Evolutionary conservation across 2,797 vertebrate genomes (phyloP), one percentile per base, ranked within the genome.

Genomic region (Oceanodroma leucorhoa): DNA sequence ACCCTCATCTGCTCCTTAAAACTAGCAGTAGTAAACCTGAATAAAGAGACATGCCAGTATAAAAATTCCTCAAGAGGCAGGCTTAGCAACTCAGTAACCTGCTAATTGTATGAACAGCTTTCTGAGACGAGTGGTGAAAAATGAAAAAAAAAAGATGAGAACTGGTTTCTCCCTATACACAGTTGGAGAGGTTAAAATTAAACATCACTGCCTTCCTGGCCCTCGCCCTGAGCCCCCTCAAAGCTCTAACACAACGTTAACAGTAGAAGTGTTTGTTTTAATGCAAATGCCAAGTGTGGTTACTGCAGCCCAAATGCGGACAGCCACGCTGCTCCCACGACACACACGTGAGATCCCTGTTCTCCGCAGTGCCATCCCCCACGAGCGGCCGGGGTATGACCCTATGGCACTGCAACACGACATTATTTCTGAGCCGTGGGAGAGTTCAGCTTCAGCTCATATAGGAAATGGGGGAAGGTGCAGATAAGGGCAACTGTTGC

Each of bases 401-500:
- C 32, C 27, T 1, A 19, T 3, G 36, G 55, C 51, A 46, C 32
- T 7, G 18, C 41, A 18, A 46, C 22, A 7, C 1, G 0, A 23
- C 11, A 3, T 22, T 5, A 8, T 6, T 67, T 30, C 53, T 53
- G 5, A 85, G 62, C 65, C 22, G 4, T 13, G 65, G 73, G 75
- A 92, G 71, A 48, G 54, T 34, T 55, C 1, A 0, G 58, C 38
- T 72, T 46, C 62, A 15, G 83, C 26, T 22, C n/a, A 3, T 1
- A 19, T 11, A 45, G 86, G 93, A 95, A 95, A 41, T 9, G 19
- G 60, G 85, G 90, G 23, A 94, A 84, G 51, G 83, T 77, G 83
- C 66, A 79, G 94, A 87, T 79, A 91, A 96, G 69, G 43, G 64
- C 55, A 96, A 58, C 92, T 87, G 92, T 8, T 89, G 73, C 86